Base-by-base conservation (phyloP, 37 sponge, comb jelly and placozoan genomes). In the Beroe forskalii region DNA sequence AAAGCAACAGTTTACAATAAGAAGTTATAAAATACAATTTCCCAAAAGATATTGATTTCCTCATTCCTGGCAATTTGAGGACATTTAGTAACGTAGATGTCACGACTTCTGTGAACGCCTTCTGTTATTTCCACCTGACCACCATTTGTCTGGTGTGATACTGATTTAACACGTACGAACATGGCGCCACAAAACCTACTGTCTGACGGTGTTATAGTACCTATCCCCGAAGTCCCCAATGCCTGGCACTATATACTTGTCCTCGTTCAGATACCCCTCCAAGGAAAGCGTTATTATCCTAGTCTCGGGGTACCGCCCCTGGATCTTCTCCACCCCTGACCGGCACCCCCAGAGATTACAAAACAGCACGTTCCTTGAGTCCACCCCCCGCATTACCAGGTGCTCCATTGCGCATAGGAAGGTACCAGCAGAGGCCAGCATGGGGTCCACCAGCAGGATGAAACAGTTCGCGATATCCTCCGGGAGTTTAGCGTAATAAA, bases 201-300 rank as follows among this genome's bases (percentile, higher is more conserved):
- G n/a, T n/a, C n/a, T n/a, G n/a, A n/a, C n/a, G 60, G 67, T 64
- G 8, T 24, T 24, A 64, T 64, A 64, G 67, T 64, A 64, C 27
- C 67, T 14, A n/a, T 64, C 67, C 6, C 67, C 67, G 20, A 64
- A 64, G 27, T 64, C 67, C 27, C 67, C 67, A 64, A 64, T 64
- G 6, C 67, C 67, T 4, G 67, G 67, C 8, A 64, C 28, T 24
- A 64, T 14, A 64, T 64, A 64, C 67, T 64, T 64, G 27, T 64
- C 28, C 6, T 64, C 67, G 28, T 64, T 64, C 27, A 64, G 6
- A 14, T 25, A 25, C 27, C 23, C 27, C 8, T 64, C 67, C 8
- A 64, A n/a, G 20, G 8, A 8, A 14, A 64, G 27, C n/a, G 67
- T 64, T 14, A 64, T 24, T n/a, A 24, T n/a, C 23, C 20, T 14